A percentile compares a stretch with the other conserved stretches of the same genome.
These are phyloP conservation scores for Crocallis elinguaria DNA, from an alignment of 2,888 invertebrate species.

Conservation along the genomic window DNA sequence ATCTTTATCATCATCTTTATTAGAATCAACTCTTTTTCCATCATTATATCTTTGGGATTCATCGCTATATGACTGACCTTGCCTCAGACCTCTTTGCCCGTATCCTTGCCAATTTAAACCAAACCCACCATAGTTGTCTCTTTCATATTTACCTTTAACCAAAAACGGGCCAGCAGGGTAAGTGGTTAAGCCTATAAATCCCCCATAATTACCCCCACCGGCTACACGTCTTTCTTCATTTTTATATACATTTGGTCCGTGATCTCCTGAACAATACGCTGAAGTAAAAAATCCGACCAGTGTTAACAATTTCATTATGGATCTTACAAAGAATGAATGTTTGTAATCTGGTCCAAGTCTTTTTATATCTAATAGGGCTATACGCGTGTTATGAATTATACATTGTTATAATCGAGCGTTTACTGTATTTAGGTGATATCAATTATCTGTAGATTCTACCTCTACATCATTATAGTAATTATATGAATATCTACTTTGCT, in stretches of 20 bases:
- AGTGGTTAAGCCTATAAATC: slow-evolving; percentile 15
- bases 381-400: slow-evolving; percentile 2
- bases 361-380: slow-evolving; percentile 1
- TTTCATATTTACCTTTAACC: slow-evolving; percentile 16
- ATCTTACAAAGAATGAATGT: not conserved
- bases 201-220: slow-evolving; percentile 17
- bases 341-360: not conserved
- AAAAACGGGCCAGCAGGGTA: slow-evolving; percentile 18
- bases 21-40: not conserved
- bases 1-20: not conserved
- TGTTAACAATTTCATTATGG: slow-evolving; percentile 18
- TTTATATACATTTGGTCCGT: not conserved
- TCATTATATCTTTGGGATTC: not conserved
- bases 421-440: too few species aligned
- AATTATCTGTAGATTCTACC: too few species aligned
- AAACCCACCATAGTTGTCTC: not conserved
- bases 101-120: not conserved
- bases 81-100: not conserved
- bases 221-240: slow-evolving; percentile 9
- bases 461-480: too few species aligned
- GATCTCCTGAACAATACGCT: slow-evolving; percentile 5
- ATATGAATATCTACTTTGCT: too few species aligned
- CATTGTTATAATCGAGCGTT: not conserved
- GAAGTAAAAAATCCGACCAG: not conserved
- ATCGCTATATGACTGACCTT: not conserved